These are phyloP conservation scores for Tenthredo notha DNA, from an alignment of 2,888 invertebrate genomes.

Conservation along the genomic window DNA sequence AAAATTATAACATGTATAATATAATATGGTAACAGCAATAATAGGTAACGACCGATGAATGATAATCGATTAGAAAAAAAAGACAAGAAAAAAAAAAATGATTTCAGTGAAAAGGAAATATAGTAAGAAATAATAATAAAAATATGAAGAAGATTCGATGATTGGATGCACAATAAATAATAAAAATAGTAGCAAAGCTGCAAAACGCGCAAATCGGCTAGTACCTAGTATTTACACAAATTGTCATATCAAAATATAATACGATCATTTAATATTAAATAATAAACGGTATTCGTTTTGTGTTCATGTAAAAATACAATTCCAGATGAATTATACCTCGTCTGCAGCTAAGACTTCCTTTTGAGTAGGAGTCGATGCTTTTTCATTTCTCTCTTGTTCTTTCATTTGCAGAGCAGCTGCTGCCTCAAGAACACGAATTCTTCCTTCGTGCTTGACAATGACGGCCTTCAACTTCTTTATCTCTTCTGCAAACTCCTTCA, in stretches of 20 bases:
- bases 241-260: conserved; percentile 78
- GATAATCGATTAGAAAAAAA: conserved; percentile 42
- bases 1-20: conserved; percentile 65
- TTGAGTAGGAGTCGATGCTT: conserved; percentile 68
- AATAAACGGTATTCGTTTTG: conserved; percentile 63
- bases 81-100: not conserved
- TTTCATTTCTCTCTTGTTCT: conserved; percentile 76
- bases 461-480: conserved; percentile 96
- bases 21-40: conserved; percentile 58
- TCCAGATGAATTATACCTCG: conserved; percentile 72
- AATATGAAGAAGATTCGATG: conserved; percentile 66
- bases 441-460: conserved; percentile 95
- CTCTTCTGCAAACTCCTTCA: conserved; percentile 93
- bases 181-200: conserved; percentile 68
- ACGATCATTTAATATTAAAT: conserved; percentile 67
- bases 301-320: conserved; percentile 59
- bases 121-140: conserved; percentile 56
- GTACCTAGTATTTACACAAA: conserved; percentile 78
- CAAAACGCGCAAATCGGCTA: conserved; percentile 57
- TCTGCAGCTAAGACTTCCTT: conserved; percentile 75
- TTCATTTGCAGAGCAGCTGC: conserved; percentile 79
- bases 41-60: conserved; percentile 58
- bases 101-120: conserved; percentile 29
- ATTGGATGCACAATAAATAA: conserved; percentile 78
- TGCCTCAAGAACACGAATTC: conserved; percentile 89